Base-by-base conservation (phyloP, 2,888 invertebrate species). In the Acanthosoma haemorrhoidale region DNA sequence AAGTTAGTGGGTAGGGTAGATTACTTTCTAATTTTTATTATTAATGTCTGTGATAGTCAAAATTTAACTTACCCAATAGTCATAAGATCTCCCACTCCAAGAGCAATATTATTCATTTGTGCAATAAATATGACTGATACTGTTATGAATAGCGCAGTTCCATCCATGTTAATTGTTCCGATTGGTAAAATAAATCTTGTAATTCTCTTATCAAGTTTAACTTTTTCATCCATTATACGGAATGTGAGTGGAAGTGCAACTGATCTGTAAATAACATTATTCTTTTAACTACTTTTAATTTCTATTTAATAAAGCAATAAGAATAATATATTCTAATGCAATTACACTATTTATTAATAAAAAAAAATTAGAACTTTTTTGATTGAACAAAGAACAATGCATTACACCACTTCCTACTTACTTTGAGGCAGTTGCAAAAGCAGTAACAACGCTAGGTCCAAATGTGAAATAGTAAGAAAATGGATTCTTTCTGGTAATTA, bases 111-210 rank as follows among this genome's bases (percentile, higher is more conserved):
- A 78, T 93, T 94, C 88, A 95, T 91, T 81, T 92, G 87, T 41
- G 93, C 92, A 73, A 94, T 88, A 79, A 93, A 94, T 77, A 91
- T 87, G 71, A 93, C 90, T 4, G 96, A 92, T 3, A 92, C 88
- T 0, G 94, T 87, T 36, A 96, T 87, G 80, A 95, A 96, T 59
- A 96, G 82, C 0, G 93, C 92, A 0, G 93, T 93, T 2, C 93
- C 93, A 76, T 94, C 92, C 93, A 94, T 94, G 81, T 95, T 95
- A 79, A 94, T 90, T 78, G 93, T 94, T 4, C 94, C 94, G 75
- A 94, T 91, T 0, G 94, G 94, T 11, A 94, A 82, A 59, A 95
- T 92, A 80, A 95, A 95, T 74, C 91, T 86, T 0, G 92, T 91
- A 76, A 95, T 88, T 73, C 92, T 85, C 38, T 88, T 84, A 80